A percentile compares a stretch with the other conserved stretches of the same genome.
These are phyloP conservation scores for Pangasius mekongensis DNA, from an alignment of 2,797 vertebrate species.

Conservation along the genomic window DNA sequence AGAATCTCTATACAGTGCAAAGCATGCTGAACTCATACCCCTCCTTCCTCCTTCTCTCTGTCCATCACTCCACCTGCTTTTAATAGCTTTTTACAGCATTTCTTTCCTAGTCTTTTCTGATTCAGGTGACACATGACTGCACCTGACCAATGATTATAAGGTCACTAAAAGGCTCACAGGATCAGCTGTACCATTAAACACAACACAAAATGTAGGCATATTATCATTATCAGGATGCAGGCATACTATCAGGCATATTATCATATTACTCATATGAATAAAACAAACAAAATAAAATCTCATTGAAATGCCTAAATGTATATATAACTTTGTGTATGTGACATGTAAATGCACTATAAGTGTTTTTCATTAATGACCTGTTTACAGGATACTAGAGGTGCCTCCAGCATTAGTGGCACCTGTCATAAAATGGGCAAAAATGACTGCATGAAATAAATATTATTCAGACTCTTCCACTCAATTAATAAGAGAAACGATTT, in stretches of 20 bases:
- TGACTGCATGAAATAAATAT: background rate
- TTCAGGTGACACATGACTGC: background rate
- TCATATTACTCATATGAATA: background rate
- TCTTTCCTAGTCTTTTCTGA: background rate
- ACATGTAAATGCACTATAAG: background rate
- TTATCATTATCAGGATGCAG: background rate
- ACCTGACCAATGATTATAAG: background rate
- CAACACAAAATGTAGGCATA: background rate
- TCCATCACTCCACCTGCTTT: background rate
- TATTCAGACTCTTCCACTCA: background rate
- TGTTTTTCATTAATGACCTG: background rate
- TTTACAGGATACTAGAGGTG: background rate
- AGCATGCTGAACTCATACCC: constrained; percentile 28
- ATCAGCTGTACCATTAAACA: background rate
- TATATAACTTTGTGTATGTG: background rate
- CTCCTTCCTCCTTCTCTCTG: constrained; percentile 1
- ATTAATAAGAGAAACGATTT: background rate
- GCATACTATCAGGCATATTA: background rate
- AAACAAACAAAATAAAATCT: background rate
- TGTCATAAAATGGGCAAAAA: constrained; percentile 1
- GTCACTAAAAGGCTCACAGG: background rate
- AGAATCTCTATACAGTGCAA: constrained; percentile 16
- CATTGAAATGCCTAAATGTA: background rate
- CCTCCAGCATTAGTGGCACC: background rate
- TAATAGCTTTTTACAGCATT: constrained; percentile 14